Conservation (phyloP, 2,797 vertebrate genomes). For the Furcifer pardalis region DNA sequence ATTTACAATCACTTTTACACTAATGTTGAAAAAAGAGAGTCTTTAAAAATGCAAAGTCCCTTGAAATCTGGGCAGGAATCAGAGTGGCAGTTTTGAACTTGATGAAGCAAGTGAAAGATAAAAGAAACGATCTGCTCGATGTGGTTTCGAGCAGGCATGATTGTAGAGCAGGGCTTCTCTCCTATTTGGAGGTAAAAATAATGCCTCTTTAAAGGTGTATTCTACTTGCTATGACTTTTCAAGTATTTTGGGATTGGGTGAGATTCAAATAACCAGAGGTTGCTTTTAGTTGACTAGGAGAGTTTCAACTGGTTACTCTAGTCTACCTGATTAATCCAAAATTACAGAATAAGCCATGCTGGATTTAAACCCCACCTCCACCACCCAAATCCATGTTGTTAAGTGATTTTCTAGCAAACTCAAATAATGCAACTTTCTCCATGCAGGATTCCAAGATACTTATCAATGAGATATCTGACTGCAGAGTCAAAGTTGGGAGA, state of each 20-base stretch:
- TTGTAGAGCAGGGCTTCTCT: not conserved
- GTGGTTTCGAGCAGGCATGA: too few relatives aligned
- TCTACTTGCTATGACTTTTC: not conserved
- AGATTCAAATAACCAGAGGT: not conserved
- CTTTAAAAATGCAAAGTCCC: not conserved
- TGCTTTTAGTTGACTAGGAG: not conserved
- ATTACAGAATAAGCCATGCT: too few relatives aligned
- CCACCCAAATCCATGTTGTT: too few relatives aligned
- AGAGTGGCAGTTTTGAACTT: not conserved
- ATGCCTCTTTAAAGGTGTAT: not conserved
- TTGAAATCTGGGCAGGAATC: not conserved
- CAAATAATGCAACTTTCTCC: too few relatives aligned
- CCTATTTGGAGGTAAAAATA: not conserved
- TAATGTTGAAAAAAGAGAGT: not conserved
- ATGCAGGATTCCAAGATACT: too few relatives aligned
- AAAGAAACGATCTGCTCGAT: not conserved
- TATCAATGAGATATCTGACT: too few relatives aligned
- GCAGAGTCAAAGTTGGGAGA: too few relatives aligned
- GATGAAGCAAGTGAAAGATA: not conserved
- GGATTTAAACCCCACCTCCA: too few relatives aligned
- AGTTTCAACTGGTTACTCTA: not conserved
- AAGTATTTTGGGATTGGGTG: not conserved
- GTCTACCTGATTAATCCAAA: not conserved
- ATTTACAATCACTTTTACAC: slow-evolving; percentile 1
- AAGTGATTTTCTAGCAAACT: too few relatives aligned